A percentile compares a stretch with the other conserved stretches of the same genome.
Evolutionary conservation across 2,797 vertebrate genomes (phyloP).

Genomic region (Alosa sapidissima): DNA sequence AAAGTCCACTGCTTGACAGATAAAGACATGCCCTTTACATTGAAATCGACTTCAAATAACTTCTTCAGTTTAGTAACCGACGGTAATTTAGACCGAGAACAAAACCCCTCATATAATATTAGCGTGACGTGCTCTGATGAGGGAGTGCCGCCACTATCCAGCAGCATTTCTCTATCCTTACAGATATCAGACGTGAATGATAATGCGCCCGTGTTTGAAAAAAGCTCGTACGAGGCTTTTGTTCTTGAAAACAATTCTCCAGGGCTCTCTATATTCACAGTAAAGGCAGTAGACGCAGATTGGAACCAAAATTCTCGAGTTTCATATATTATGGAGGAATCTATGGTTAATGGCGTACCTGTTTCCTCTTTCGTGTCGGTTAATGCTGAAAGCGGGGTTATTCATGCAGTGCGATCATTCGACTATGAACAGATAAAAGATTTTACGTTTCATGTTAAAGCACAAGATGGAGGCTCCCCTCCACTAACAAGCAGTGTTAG

Average conservation of each 20-base stretch:
- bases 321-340: conserved; percentile 68
- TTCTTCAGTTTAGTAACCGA: conserved; percentile 41
- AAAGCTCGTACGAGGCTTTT: conserved; percentile 51
- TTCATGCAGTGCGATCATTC: neutral
- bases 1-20: conserved; percentile 11
- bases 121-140: conserved; percentile 57
- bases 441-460: neutral
- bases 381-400: neutral
- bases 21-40: conserved; percentile 33
- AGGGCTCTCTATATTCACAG: conserved; percentile 64
- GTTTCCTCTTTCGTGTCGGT: neutral
- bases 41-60: conserved; percentile 36
- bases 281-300: conserved; percentile 67
- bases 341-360: neutral
- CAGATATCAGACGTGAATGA: conserved; percentile 5
- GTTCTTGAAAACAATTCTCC: conserved; percentile 65
- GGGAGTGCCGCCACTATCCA: neutral
- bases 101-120: conserved; percentile 61
- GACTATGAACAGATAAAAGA: neutral
- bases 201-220: conserved; percentile 42
- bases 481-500: neutral
- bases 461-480: conserved; percentile 7
- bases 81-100: conserved; percentile 62
- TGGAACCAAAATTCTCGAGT: conserved; percentile 70
- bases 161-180: neutral